Conservation (phyloP, 2,113 vertebrate species). For the Suricata suricatta region DNA sequence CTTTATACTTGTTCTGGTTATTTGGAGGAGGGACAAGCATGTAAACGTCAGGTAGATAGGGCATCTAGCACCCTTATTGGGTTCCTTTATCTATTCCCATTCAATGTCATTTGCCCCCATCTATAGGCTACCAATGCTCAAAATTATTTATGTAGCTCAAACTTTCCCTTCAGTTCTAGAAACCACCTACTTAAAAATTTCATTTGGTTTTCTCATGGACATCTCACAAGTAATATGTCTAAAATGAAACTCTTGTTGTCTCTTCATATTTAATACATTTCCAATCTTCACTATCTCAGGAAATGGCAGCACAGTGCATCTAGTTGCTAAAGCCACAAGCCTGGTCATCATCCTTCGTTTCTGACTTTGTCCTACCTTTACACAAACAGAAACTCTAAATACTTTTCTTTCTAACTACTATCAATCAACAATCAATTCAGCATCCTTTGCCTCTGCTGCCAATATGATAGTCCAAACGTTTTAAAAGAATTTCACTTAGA, state of each 20-base stretch:
- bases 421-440: not conserved
- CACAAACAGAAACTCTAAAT: not conserved
- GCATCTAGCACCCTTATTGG: not conserved
- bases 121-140: not conserved
- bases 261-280: not conserved
- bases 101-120: not conserved
- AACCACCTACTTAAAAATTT: not conserved
- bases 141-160: not conserved
- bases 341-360: not conserved
- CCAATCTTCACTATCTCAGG: not conserved
- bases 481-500: not conserved
- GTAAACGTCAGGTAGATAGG: not conserved
- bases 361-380: not conserved
- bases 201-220: not conserved
- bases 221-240: not conserved
- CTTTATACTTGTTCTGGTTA: not conserved
- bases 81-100: not conserved
- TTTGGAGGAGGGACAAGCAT: not conserved
- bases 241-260: not conserved
- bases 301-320: not conserved
- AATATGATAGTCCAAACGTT: not conserved
- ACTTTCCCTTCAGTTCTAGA: not conserved
- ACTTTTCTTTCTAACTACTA: not conserved
- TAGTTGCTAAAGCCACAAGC: not conserved
- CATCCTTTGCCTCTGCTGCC: not conserved